Percentiles rank a stretch among this genome's conserved stretches.
Evolutionary conservation across 2,113 vertebrate species (phyloP).

Genomic region (Perca schrenkii): DNA sequence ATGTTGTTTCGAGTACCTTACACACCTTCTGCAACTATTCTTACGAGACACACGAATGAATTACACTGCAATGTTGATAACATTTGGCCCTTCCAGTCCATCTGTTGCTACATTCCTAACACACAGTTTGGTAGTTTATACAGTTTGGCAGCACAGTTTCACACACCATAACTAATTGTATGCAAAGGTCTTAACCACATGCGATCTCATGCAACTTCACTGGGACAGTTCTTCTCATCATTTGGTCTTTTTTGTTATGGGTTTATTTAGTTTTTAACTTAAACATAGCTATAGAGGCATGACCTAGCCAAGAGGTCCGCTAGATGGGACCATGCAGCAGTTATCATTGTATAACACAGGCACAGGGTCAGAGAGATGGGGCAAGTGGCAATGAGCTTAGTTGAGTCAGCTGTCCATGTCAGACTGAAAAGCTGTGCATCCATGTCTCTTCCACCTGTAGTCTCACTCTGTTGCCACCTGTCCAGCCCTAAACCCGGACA

Average conservation of each 20-base stretch:
- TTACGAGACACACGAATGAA: not conserved
- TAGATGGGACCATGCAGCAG: not conserved
- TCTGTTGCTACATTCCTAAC: not conserved
- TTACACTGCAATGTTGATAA: not conserved
- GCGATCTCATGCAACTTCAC: slow-evolving; percentile 18
- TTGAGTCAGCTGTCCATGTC: slow-evolving; percentile 70
- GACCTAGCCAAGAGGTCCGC: slow-evolving; percentile 13
- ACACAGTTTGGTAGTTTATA: not conserved
- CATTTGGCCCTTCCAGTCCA: not conserved
- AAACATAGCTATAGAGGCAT: not conserved
- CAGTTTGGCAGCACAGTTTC: not conserved
- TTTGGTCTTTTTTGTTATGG: not conserved
- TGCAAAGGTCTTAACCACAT: slow-evolving; percentile 36
- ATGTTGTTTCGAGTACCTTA: not conserved
- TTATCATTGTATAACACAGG: not conserved
- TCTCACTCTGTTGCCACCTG: not conserved
- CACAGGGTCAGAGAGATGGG: not conserved
- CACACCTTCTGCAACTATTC: not conserved
- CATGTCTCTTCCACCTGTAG: slow-evolving; percentile 70
- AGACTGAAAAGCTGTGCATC: slow-evolving; percentile 51
- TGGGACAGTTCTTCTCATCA: not conserved
- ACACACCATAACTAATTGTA: not conserved
- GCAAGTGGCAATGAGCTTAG: slow-evolving; percentile 4
- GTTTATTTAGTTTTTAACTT: not conserved
- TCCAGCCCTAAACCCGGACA: not conserved